These are phyloP conservation scores for Heliconius charithonia DNA, from an alignment of 2,888 invertebrate species.

Conservation along the genomic window DNA sequence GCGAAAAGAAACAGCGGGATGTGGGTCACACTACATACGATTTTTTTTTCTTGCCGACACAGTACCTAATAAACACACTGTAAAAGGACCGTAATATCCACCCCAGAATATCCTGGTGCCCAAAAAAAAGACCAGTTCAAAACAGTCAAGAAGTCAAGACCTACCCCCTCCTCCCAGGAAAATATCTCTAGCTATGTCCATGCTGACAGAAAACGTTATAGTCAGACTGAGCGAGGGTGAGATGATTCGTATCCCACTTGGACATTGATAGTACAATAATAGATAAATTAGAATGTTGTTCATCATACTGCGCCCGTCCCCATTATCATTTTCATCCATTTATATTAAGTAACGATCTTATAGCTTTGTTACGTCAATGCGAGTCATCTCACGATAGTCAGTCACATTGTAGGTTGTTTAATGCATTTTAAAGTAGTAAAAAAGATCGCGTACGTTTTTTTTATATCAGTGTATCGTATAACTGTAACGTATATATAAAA, in stretches of 20 bases:
- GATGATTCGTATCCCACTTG: background rate
- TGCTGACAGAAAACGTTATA: background rate
- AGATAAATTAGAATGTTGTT: background rate
- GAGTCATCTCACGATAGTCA: background rate
- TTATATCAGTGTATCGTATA: no score
- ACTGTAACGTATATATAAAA: no score
- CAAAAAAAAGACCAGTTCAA: no score
- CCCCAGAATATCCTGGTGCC: no score
- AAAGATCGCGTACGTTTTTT: background rate
- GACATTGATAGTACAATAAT: background rate
- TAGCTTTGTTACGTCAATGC: slow-evolving; percentile 5
- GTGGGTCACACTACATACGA: no score
- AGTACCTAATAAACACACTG: no score
- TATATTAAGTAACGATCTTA: background rate
- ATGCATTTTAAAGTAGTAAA: background rate
- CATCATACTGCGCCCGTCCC: background rate
- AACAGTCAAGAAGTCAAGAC: no score
- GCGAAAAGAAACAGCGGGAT: no score
- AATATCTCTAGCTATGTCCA: no score
- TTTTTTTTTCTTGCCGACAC: no score
- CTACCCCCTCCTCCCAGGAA: no score
- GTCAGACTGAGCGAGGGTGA: background rate
- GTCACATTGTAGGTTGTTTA: background rate
- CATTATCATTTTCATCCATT: slow-evolving; percentile 2
- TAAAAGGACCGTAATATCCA: no score